A percentile compares a stretch with the other conserved stretches of the same genome.
Conservation (phyloP, 2,888 invertebrate genomes). For the Blastobasis adustella region DNA sequence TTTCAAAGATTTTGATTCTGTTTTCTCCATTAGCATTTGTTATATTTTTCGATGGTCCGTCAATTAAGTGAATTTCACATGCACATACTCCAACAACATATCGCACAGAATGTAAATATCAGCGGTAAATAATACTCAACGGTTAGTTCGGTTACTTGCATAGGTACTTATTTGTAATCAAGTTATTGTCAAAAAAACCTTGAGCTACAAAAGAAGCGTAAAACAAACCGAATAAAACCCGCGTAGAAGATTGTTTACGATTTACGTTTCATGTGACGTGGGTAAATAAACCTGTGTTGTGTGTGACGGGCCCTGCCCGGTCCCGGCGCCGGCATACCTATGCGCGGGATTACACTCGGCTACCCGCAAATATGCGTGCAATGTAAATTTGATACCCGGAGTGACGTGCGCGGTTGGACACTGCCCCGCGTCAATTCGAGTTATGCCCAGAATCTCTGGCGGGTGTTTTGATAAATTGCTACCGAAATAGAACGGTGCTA, state of each 20-base stretch:
- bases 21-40: too few species aligned
- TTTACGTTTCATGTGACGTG: too few species aligned
- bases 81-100: too few species aligned
- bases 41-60: too few species aligned
- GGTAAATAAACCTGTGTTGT: not conserved
- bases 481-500: conserved; percentile 2
- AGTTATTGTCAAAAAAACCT: not conserved
- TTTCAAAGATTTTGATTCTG: too few species aligned
- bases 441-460: conserved; percentile 40
- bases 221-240: too few species aligned
- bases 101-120: too few species aligned
- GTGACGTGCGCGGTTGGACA: conserved; percentile 44
- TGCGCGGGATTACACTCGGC: conserved; percentile 33
- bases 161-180: too few species aligned
- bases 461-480: conserved; percentile 34
- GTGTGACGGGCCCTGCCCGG: not conserved
- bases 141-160: too few species aligned
- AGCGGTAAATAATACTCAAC: too few species aligned
- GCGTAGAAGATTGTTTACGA: too few species aligned
- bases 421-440: conserved; percentile 37
- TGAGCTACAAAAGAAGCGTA: not conserved
- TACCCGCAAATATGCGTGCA: conserved; percentile 57
- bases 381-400: conserved; percentile 63
- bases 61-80: too few species aligned
- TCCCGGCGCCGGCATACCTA: conserved; percentile 5